These are phyloP conservation scores for Onychorhynchus coronatus DNA, from an alignment of 2,113 vertebrate genomes.

Conservation along the genomic window DNA sequence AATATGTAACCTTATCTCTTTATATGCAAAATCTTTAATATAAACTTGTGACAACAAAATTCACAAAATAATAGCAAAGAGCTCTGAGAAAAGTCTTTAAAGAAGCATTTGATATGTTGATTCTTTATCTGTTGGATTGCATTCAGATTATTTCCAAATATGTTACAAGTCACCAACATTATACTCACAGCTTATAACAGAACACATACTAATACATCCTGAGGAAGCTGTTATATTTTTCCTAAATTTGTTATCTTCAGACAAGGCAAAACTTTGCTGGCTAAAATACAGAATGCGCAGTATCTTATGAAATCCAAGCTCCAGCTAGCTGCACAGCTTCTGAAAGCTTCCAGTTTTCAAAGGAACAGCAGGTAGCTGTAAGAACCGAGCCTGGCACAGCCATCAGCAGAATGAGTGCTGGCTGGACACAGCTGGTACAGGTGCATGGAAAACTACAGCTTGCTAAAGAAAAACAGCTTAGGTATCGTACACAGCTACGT, in stretches of 20 bases:
- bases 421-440: neutral
- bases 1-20: neutral
- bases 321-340: no score
- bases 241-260: neutral
- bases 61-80: neutral
- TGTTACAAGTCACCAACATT: neutral
- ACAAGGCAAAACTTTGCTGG: neutral
- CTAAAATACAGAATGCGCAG: neutral
- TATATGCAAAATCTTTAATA: neutral
- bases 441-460: neutral
- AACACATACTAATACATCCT: fast-evolving
- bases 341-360: no score
- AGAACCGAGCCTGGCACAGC: neutral
- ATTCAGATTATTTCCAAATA: neutral
- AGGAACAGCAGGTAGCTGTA: neutral
- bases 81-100: neutral
- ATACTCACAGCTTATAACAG: neutral
- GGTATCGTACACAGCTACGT: fast-evolving
- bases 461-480: neutral
- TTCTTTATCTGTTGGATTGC: neutral
- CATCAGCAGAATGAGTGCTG: neutral
- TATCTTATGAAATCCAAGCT: neutral
- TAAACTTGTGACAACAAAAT: neutral
- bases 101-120: neutral
- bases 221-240: neutral